Evolutionary conservation across 53 echinoderm and acorn worm genomes (phyloP), one percentile per base, ranked within the genome.

Genomic region (Henricia sp.): DNA sequence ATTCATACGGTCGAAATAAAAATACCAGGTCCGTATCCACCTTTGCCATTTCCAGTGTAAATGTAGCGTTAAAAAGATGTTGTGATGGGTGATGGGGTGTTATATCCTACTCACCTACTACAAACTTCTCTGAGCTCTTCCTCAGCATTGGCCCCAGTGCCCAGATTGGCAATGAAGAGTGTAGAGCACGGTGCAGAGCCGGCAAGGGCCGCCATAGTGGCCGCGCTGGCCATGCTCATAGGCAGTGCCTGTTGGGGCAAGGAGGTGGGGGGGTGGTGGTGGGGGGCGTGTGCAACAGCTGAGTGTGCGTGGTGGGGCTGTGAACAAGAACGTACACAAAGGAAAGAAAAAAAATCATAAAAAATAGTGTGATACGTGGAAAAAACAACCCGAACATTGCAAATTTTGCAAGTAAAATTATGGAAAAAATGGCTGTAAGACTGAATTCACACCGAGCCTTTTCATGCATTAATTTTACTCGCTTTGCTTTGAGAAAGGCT

Each of bases 291-390:
- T 95, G 94, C 94, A 83, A 99, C 90, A 78, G 99, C 92, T 84
- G 95, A 95, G 84, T 95, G 99, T 88, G 89, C 88, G 91, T 90
- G 99, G 94, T 93, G 94, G 84, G 94, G 99, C 99, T 99, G 99
- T 92, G 88, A 80, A 80, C n/a, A 63, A 80, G 39, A 57, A 77
- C 37, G 19, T n/a, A 75, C 17, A 58, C 32, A 62, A 63, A 17
- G n/a, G n/a, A n/a, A 62, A 64, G 64, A 14, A 77, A 40, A 68
- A 91, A 68, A 88, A 63, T 37, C 37, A 67, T 8, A 70, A 70
- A 5, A 70, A 59, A 73, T 25, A 74, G n/a, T n/a, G n/a, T n/a
- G n/a, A n/a, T n/a, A n/a, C n/a, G n/a, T n/a, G 19, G 69, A 70
- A 71, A 48, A 16, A 68, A 50, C 69, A 77, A 64, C 51, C 77